phyloP scores from a whole-genome alignment of 1,140 invertebrate species.

The Lucilia cuprina region DNA sequence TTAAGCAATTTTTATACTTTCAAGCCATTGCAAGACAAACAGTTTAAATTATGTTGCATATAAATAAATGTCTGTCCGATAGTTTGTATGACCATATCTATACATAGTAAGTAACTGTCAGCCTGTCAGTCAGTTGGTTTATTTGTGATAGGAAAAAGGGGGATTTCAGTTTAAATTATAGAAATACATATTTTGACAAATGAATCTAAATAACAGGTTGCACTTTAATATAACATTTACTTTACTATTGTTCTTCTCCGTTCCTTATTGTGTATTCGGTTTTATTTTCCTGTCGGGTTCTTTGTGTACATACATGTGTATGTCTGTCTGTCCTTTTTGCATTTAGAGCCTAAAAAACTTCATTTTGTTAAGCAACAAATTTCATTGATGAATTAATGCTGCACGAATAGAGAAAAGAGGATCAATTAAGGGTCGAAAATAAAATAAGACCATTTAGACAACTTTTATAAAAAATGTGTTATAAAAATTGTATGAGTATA shows the following conservation, averaged over 20 bases:
- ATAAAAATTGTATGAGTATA: slow-evolving; percentile 29
- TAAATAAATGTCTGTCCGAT: background rate
- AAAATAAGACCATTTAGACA: slow-evolving; percentile 44
- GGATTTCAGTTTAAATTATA: slow-evolving; percentile 15
- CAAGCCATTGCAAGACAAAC: slow-evolving; percentile 13
- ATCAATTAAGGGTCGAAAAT: background rate
- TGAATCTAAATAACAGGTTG: slow-evolving; percentile 64
- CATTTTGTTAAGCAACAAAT: background rate
- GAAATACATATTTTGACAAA: slow-evolving; percentile 60
- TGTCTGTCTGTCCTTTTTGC: background rate
- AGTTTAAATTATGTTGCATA: background rate
- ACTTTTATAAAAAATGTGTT: slow-evolving; percentile 63
- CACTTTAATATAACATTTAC: slow-evolving; percentile 29
- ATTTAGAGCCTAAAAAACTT: background rate
- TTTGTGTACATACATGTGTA: background rate
- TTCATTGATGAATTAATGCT: slow-evolving; percentile 5
- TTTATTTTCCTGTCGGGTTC: background rate
- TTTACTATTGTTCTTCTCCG: background rate
- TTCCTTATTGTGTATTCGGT: background rate
- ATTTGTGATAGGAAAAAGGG: background rate
- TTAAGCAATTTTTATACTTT: background rate
- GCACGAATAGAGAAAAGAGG: background rate
- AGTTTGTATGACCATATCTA: background rate
- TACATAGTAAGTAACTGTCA: background rate
- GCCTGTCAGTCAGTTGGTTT: background rate